Evolutionary conservation across 2,888 invertebrate genomes (phyloP).

Genomic region (Drosophila longiperda): DNA sequence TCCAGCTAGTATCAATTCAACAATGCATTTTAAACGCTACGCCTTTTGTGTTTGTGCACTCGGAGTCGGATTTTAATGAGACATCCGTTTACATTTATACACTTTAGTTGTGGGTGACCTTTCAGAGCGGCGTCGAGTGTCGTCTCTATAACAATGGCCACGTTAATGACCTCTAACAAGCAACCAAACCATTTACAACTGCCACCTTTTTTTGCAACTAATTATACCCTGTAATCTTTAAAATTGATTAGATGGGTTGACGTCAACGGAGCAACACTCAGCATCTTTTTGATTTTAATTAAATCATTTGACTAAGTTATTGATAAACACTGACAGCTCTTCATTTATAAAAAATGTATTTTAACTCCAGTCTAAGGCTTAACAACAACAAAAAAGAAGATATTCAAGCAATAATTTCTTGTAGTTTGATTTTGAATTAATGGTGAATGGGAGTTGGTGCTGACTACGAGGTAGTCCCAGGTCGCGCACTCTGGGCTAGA

Average conservation of each 20-base stretch:
- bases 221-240: slow-evolving; percentile 5
- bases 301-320: not conserved
- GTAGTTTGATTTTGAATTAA: not conserved
- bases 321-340: not conserved
- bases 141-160: slow-evolving; percentile 62
- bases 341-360: too few species aligned
- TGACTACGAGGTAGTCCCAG: not conserved
- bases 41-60: slow-evolving; percentile 66
- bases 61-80: slow-evolving; percentile 67
- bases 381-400: not conserved
- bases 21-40: slow-evolving; percentile 52
- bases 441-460: not conserved
- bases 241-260: not conserved
- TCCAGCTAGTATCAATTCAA: slow-evolving; percentile 45
- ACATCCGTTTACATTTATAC: slow-evolving; percentile 44
- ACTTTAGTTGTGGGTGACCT: slow-evolving; percentile 62
- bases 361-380: not conserved
- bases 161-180: slow-evolving; percentile 83
- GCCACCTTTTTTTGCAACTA: slow-evolving; percentile 16
- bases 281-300: not conserved
- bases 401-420: not conserved
- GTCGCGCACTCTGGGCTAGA: not conserved
- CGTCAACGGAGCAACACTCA: not conserved
- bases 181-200: slow-evolving; percentile 65
- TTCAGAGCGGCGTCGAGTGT: slow-evolving; percentile 52